A percentile compares a stretch with the other conserved stretches of the same genome.
Evolutionary conservation across 1,140 invertebrate genomes (phyloP).

Genomic region (Musca domestica): DNA sequence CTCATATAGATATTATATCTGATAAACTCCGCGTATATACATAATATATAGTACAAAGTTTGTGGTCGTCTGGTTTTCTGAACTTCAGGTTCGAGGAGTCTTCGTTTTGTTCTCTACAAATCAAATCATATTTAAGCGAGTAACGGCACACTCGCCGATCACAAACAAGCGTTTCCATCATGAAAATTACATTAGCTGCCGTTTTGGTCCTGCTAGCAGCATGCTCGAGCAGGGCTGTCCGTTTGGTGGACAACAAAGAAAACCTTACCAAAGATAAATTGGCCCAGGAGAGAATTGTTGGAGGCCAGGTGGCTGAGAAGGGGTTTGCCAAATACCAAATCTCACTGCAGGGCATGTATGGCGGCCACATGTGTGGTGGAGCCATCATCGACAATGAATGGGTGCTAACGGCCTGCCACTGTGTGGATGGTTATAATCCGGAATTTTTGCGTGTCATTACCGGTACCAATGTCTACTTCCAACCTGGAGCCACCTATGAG

Average conservation of each 20-base stretch:
- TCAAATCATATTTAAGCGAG: too few relatives aligned
- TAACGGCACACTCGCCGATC: too few relatives aligned
- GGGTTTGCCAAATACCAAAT: constrained; percentile 51
- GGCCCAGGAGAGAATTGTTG: constrained; percentile 39
- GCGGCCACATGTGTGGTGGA: constrained; percentile 50
- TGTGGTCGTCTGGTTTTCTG: too few relatives aligned
- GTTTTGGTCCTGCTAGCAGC: too few relatives aligned
- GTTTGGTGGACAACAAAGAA: background rate
- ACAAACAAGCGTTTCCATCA: too few relatives aligned
- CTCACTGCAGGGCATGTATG: constrained; percentile 38
- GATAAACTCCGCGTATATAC: too few relatives aligned
- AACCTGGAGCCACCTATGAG: constrained; percentile 28
- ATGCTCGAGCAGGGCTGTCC: background rate
- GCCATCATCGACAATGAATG: constrained; percentile 45
- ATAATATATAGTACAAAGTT: too few relatives aligned
- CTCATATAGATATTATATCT: too few relatives aligned
- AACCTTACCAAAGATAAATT: background rate
- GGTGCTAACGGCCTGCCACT: constrained; percentile 54
- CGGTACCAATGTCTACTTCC: constrained; percentile 32
- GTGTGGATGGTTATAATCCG: constrained; percentile 31
- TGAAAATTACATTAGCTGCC: too few relatives aligned
- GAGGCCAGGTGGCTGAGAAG: constrained; percentile 46
- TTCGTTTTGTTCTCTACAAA: too few relatives aligned
- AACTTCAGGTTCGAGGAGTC: too few relatives aligned
- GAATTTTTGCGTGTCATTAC: constrained; percentile 30